A percentile compares a stretch with the other conserved stretches of the same genome.
Evolutionary conservation across 2,888 invertebrate genomes (phyloP).

Genomic region (Malachius bipustulatus): DNA sequence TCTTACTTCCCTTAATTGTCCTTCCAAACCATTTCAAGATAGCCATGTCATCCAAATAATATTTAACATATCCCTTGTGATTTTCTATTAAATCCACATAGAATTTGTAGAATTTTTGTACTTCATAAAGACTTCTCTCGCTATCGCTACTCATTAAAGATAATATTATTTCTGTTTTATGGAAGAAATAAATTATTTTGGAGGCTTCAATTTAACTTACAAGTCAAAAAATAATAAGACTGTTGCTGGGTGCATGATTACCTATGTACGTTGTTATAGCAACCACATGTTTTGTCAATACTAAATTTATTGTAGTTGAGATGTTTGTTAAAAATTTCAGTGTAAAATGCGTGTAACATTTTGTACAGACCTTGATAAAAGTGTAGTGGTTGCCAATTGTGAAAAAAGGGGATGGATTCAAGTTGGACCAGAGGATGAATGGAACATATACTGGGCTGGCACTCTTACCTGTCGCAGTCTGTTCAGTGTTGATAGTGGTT

Average conservation of each 20-base stretch:
- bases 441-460: conserved; percentile 95
- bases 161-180: no score
- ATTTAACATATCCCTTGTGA: background rate
- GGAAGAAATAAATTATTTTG: no score
- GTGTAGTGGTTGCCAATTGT: conserved; percentile 83
- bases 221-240: no score
- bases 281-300: background rate
- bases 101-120: background rate
- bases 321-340: conserved; percentile 1
- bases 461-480: conserved; percentile 83
- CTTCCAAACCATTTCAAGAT: background rate
- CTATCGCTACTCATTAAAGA: no score
- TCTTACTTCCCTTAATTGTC: background rate
- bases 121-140: no score
- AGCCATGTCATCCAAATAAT: background rate
- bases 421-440: conserved; percentile 82
- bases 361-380: conserved; percentile 87
- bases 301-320: background rate
- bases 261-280: background rate
- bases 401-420: conserved; percentile 84
- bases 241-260: background rate
- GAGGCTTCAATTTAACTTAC: no score
- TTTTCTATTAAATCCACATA: background rate
- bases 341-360: conserved; percentile 44
- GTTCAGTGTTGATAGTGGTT: conserved; percentile 85